Percentiles rank a stretch among this genome's conserved stretches.
Evolutionary conservation across 2,113 vertebrate species (phyloP).

Genomic region (Corapipo altera): DNA sequence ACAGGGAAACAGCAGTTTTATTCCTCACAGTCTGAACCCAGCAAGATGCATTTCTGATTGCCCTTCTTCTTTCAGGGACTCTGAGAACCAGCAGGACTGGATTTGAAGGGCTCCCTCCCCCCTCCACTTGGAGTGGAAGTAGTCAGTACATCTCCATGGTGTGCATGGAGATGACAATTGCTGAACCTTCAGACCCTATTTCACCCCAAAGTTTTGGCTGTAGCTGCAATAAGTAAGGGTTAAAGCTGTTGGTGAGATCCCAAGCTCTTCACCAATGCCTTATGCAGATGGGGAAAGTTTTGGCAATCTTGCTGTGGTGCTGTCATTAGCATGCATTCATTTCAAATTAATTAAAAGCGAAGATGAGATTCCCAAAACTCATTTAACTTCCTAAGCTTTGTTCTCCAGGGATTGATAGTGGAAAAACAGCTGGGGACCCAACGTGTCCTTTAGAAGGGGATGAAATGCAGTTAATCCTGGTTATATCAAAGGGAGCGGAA

Average conservation of each 20-base stretch:
- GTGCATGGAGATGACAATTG: background rate
- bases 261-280: background rate
- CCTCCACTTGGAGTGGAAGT: background rate
- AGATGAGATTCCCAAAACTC: slow-evolving; percentile 33
- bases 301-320: slow-evolving; percentile 1
- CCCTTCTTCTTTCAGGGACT: background rate
- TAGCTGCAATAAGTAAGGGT: background rate
- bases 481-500: slow-evolving; percentile 24
- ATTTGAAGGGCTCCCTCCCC: background rate
- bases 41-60: background rate
- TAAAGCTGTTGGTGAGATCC: background rate
- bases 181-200: background rate
- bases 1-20: background rate
- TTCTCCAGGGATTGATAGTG: background rate
- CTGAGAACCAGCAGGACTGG: background rate
- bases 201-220: background rate
- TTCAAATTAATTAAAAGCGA: slow-evolving; percentile 30
- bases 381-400: slow-evolving; percentile 48
- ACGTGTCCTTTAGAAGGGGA: background rate
- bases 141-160: background rate
- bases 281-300: background rate
- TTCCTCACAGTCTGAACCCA: background rate
- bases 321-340: slow-evolving; percentile 2
- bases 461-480: slow-evolving; percentile 36
- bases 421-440: slow-evolving; percentile 8